Percentiles rank a stretch among this genome's conserved stretches.
Conservation (phyloP, 1,140 invertebrate species). For the Sitophilus oryzae region DNA sequence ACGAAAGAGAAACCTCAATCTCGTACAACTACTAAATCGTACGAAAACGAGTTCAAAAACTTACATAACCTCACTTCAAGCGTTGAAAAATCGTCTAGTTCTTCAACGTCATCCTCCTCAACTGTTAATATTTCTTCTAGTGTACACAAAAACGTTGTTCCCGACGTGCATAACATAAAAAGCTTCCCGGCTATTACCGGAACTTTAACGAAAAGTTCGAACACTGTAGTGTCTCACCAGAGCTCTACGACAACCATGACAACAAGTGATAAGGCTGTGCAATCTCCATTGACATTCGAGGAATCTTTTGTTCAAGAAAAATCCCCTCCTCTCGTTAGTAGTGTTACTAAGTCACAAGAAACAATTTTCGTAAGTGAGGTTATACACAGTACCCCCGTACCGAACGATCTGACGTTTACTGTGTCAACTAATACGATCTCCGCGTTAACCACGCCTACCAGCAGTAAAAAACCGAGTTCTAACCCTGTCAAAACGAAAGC, state of each 20-base stretch:
- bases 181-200: constrained; percentile 31
- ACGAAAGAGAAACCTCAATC: constrained; percentile 18
- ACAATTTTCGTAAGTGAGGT: neutral
- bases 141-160: constrained; percentile 15
- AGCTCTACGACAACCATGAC: neutral
- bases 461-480: constrained; percentile 2
- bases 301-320: constrained; percentile 16
- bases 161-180: constrained; percentile 34
- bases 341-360: neutral
- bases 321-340: neutral
- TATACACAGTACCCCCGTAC: constrained; percentile 3
- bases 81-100: neutral
- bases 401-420: neutral
- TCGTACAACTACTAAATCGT: no score
- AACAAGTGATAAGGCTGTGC: constrained; percentile 21
- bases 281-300: constrained; percentile 18
- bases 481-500: constrained; percentile 1
- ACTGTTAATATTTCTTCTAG: constrained; percentile 3
- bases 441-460: neutral
- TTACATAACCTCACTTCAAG: neutral
- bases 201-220: neutral
- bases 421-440: neutral
- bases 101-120: neutral
- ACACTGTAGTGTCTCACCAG: neutral
- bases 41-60: constrained; percentile 5